These are phyloP conservation scores for Calypte anna DNA, from an alignment of 2,113 vertebrate species.

Conservation along the genomic window DNA sequence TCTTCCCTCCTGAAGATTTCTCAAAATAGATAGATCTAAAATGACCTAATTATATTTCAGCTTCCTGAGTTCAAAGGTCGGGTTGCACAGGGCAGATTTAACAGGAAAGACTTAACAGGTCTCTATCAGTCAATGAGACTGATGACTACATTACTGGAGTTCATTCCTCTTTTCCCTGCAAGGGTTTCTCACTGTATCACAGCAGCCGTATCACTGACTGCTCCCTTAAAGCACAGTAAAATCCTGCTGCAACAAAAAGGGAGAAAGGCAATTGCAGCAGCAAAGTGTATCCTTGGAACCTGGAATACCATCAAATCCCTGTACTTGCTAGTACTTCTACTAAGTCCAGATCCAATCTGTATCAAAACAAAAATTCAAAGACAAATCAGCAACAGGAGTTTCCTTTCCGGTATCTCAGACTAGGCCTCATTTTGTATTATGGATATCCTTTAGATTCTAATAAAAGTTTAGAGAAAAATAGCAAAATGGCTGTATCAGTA, in stretches of 20 bases:
- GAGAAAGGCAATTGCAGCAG: neutral
- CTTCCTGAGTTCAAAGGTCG: neutral
- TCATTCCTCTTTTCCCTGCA: neutral
- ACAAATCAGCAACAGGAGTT: neutral
- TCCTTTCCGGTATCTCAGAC: neutral
- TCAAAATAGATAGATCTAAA: neutral
- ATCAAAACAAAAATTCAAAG: neutral
- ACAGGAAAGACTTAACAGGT: neutral
- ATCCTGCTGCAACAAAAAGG: neutral
- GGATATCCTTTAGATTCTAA: neutral
- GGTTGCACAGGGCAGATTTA: neutral
- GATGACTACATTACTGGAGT: neutral
- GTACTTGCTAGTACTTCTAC: neutral
- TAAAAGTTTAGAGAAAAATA: neutral
- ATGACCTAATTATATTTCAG: neutral
- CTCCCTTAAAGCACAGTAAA: neutral
- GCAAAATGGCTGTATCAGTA: neutral
- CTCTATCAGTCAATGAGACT: neutral
- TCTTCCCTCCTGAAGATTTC: neutral
- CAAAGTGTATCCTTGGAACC: neutral
- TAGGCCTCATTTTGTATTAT: neutral
- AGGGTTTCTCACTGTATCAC: neutral
- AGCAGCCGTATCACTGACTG: too few species aligned
- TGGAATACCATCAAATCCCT: neutral
- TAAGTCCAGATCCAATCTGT: neutral